Percentiles rank a stretch among this genome's conserved stretches.
Evolutionary conservation across 2,888 invertebrate species (phyloP).

Genomic region (Callyntrura sp.): DNA sequence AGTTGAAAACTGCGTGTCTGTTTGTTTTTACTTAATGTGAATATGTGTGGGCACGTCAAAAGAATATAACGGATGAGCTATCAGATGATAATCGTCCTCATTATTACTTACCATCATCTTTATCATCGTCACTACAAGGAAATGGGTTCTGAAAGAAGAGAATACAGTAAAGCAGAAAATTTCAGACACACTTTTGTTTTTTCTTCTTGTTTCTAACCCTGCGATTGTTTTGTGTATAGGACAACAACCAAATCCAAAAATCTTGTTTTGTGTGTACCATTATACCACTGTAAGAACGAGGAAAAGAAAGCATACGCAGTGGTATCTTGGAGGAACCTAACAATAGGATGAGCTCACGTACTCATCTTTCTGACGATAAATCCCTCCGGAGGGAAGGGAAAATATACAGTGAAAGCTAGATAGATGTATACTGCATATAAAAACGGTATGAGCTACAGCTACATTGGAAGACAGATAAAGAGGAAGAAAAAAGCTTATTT

Average conservation of each 20-base stretch:
- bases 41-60: slow-evolving; percentile 46
- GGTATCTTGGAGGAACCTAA: not conserved
- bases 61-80: slow-evolving; percentile 72
- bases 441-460: not conserved
- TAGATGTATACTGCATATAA: not conserved
- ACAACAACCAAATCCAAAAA: not conserved
- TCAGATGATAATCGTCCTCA: slow-evolving; percentile 50
- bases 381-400: slow-evolving; percentile 49
- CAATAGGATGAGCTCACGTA: slow-evolving; percentile 61
- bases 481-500: slow-evolving; percentile 59
- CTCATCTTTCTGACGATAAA: slow-evolving; percentile 42
- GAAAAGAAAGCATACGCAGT: no score
- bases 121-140: slow-evolving; percentile 28
- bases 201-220: not conserved
- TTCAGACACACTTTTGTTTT: slow-evolving; percentile 11
- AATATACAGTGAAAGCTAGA: no score
- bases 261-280: not conserved
- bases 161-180: slow-evolving; percentile 50
- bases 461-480: no score
- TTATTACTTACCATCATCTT: slow-evolving; percentile 7
- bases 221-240: not conserved
- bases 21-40: slow-evolving; percentile 35
- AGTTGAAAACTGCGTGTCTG: slow-evolving; percentile 31
- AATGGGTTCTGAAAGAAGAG: slow-evolving; percentile 12
- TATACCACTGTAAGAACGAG: not conserved